Base-by-base conservation (phyloP, 2,888 invertebrate genomes). In the Yponomeuta plumbellus region DNA sequence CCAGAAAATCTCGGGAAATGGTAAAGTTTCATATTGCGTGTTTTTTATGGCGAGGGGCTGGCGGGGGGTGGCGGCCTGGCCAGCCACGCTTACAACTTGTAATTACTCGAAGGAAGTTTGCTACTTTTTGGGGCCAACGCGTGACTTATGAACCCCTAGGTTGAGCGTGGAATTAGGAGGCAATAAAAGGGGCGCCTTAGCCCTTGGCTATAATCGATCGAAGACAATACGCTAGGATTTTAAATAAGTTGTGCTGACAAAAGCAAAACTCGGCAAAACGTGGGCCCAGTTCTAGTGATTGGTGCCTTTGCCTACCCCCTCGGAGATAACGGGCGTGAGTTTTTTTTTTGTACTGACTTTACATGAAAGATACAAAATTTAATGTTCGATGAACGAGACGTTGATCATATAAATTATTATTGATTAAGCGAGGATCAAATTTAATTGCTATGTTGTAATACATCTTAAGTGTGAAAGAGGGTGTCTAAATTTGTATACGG, bases 71-170 rank as follows among this genome's bases (percentile, higher is more conserved):
- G 44, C 17, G 44, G 44, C 17, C 17, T 3, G 17, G 44, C 17
- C 17, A 8, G 44, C 44, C 83, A 85, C 84, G 83, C 84, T 81
- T 85, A 85, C 88, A 89, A 88, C 84, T 81, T 85, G 85, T 88
- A 89, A 88, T 88, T 89, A 82, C 80, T 70, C 76, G 78, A 80
- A 84, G 81, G 80, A 85, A 87, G 81, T 86, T 85, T 73, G 77
- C 77, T 84, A 76, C 83, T 84, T 88, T 88, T 83, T 74, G 81
- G 83, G 81, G 80, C 73, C 76, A 76, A 69, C 73, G 80, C 84
- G 85, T 85, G 86, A 84, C 83, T 86, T 80, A 79, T 74, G 74
- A 71, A 78, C 79, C 83, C 84, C 80, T 75, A 69, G 73, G 73
- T 75, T 77, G 78, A 77, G 74, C 80, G 77, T 75, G 73, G 74